Conservation (phyloP, 2,797 vertebrate species). For the Crenichthys baileyi region DNA sequence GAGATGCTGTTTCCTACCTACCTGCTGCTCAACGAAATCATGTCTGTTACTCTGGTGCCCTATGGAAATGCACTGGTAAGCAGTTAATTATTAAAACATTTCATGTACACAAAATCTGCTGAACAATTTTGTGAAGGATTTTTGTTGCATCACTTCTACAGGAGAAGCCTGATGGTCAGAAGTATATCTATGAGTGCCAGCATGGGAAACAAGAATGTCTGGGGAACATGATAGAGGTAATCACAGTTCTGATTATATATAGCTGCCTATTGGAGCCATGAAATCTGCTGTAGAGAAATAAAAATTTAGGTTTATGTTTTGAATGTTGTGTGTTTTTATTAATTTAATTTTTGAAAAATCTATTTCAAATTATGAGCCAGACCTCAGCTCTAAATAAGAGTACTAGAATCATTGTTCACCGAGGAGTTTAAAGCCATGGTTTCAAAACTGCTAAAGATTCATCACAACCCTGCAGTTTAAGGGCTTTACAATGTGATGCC, state of each 20-base stretch:
- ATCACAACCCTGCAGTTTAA: neutral
- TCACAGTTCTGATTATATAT: neutral
- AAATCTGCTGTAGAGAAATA: neutral
- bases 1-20: constrained; percentile 83
- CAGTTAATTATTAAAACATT: neutral
- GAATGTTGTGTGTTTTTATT: neutral
- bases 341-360: neutral
- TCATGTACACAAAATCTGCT: neutral
- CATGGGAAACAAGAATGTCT: constrained; percentile 88
- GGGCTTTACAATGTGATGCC: neutral
- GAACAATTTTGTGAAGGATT: neutral
- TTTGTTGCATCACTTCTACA: constrained; percentile 50
- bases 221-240: constrained; percentile 94
- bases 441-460: neutral
- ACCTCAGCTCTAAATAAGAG: neutral
- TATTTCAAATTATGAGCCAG: neutral
- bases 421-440: too few species aligned
- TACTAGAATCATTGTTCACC: neutral
- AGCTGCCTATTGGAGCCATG: neutral
- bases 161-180: constrained; percentile 79
- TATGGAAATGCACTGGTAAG: constrained; percentile 90
- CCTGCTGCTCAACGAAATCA: constrained; percentile 80
- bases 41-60: constrained; percentile 87
- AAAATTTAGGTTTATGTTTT: neutral
- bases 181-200: constrained; percentile 86